Evolutionary conservation across 2,113 vertebrate genomes (phyloP), one percentile per base, ranked within the genome.

Genomic region (Podiceps cristatus): DNA sequence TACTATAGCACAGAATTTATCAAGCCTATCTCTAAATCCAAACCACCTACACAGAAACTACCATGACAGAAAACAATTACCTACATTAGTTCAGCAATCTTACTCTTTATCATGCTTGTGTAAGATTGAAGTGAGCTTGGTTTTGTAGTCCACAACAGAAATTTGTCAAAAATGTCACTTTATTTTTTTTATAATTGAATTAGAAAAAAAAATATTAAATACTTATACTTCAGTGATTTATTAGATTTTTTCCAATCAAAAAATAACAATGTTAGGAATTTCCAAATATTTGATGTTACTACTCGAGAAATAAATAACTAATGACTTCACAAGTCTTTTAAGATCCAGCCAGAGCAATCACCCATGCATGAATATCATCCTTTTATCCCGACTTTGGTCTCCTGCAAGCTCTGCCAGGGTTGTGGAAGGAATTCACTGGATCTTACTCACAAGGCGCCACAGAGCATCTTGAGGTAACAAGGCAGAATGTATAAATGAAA

Each of bases 401-500:
- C 13, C 50, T 37, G 13, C 0, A 0, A 75, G 20, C 23, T 87
- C 60, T 81, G 24, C 9, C 14, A 69, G n/a, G 5, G 2, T 18
- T 72, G 10, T 33, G 31, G 33, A 66, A 88, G 8, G 42, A 74
- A 86, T 0, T 0, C 23, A 50, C 31, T 4, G 28, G 27, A 44
- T 27, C 23, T 82, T 24, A 50, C 35, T 58, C 10, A 22, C 35
- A 60, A 84, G 15, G 17, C 50, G 17, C 27, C 37, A 75, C 8
- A 58, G 10, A 50, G 19, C 33, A 66, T 27, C 44, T 83, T 88
- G 53, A 73, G 19, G 9, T 63, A 75, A 75, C 0, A 1, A 17
- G 22, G 12, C 50, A 67, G 13, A 85, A 94, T 49, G 58, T 5
- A 31, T 2, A 56, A 4, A 73, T 1, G 1, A 68, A 80, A 73